phyloP scores from a whole-genome alignment of 30 jellyfish, hydroid and myxozoan species.

The Hydractinia echinata region DNA sequence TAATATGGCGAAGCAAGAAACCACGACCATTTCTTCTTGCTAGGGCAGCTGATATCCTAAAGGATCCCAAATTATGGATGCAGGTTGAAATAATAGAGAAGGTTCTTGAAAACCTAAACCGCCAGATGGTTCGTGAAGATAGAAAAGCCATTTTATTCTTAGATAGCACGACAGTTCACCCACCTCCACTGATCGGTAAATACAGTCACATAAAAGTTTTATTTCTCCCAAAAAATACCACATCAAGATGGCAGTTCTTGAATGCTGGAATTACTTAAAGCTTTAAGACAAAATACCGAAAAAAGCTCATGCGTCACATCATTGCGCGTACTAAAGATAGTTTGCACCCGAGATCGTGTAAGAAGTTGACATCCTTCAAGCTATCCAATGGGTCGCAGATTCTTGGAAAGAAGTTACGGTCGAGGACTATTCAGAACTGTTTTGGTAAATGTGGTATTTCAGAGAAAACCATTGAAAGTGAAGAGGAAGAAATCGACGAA shows the following conservation, averaged over 20 bases:
- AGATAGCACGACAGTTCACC: constrained; percentile 36
- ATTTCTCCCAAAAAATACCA: constrained; percentile 33
- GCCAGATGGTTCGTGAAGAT: constrained; percentile 6
- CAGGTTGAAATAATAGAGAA: constrained; percentile 27
- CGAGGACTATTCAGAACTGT: constrained; percentile 40
- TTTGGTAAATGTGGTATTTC: constrained; percentile 32
- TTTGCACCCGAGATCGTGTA: constrained; percentile 39
- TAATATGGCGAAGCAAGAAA: constrained; percentile 26
- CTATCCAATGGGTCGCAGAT: constrained; percentile 45
- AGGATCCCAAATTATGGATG: constrained; percentile 33
- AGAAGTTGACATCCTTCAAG: constrained; percentile 36
- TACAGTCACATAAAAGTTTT: constrained; percentile 28
- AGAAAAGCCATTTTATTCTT: constrained; percentile 26
- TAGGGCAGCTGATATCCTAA: constrained; percentile 25
- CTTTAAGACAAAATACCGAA: constrained; percentile 15
- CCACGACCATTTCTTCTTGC: constrained; percentile 27
- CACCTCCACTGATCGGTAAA: constrained; percentile 23
- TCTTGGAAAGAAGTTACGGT: constrained; percentile 47
- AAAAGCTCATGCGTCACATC: constrained; percentile 39
- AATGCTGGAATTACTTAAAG: constrained; percentile 2
- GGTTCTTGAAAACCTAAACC: constrained; percentile 16
- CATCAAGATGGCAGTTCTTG: constrained; percentile 39
- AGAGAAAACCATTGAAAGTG: constrained; percentile 37
- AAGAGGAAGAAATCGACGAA: constrained; percentile 37
- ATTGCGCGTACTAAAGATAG: constrained; percentile 24